Conservation (phyloP, 1,140 invertebrate species). For the Berghia stephanieae region DNA sequence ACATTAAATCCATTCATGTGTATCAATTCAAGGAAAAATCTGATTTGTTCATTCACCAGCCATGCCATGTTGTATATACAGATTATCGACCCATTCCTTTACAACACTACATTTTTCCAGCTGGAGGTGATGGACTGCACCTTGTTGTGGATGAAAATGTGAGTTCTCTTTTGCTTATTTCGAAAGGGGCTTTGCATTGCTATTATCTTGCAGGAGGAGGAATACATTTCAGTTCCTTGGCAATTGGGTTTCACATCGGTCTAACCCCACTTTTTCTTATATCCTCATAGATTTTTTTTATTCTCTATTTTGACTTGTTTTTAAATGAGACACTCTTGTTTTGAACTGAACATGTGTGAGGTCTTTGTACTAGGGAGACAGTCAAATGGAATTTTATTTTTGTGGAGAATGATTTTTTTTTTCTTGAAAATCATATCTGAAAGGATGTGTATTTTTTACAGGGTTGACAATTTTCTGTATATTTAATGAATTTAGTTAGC, state of each 20-base stretch:
- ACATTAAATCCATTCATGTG: neutral
- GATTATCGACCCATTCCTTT: constrained; percentile 97
- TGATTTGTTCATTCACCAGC: constrained; percentile 71
- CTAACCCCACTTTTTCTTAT: neutral
- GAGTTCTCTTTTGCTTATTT: constrained; percentile 42
- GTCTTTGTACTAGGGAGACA: too few species aligned
- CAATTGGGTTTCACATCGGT: neutral
- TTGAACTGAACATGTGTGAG: too few species aligned
- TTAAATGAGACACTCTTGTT: too few species aligned
- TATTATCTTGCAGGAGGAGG: neutral
- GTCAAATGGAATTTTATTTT: too few species aligned
- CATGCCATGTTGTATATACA: constrained; percentile 99
- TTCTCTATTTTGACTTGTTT: too few species aligned
- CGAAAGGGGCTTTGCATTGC: neutral
- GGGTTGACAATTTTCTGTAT: too few species aligned
- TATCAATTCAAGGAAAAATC: neutral
- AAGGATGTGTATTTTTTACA: too few species aligned
- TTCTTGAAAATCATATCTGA: too few species aligned
- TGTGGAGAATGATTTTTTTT: too few species aligned
- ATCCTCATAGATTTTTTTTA: neutral
- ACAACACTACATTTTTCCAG: constrained; percentile 97
- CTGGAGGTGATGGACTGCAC: constrained; percentile 93
- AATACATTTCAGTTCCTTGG: neutral
- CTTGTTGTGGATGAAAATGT: constrained; percentile 93
- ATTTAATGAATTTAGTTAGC: too few species aligned